Percentiles rank a stretch among this genome's conserved stretches.
These are phyloP conservation scores for Gymnosoma rotundatum DNA, from an alignment of 2,888 invertebrate genomes.

Conservation along the genomic window DNA sequence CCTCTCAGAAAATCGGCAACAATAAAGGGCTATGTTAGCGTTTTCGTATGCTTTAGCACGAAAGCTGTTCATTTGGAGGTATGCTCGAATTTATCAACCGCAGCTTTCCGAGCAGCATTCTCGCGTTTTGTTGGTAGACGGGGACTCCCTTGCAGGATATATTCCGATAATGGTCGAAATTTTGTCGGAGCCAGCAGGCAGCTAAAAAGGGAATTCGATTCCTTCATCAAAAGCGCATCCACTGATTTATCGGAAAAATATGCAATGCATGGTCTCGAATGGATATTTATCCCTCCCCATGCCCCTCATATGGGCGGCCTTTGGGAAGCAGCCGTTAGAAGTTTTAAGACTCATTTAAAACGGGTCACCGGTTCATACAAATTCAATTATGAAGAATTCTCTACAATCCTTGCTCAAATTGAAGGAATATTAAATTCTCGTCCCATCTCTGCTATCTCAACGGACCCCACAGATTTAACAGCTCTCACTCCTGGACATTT, in stretches of 20 bases:
- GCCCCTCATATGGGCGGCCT: too few relatives aligned
- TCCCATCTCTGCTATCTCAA: too few relatives aligned
- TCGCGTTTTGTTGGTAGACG: slow-evolving; percentile 33
- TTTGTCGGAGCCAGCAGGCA: slow-evolving; percentile 25
- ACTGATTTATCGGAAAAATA: slow-evolving; percentile 12
- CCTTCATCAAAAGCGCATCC: neutral
- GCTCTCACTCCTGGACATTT: too few relatives aligned
- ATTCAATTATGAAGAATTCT: too few relatives aligned
- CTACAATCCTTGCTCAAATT: too few relatives aligned
- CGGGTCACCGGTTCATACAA: too few relatives aligned
- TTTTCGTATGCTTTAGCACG: too few relatives aligned
- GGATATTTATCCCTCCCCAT: neutral
- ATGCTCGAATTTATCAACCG: slow-evolving; percentile 24
- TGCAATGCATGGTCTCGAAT: neutral
- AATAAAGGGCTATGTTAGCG: slow-evolving; percentile 21
- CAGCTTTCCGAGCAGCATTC: slow-evolving; percentile 18
- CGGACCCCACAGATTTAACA: too few relatives aligned
- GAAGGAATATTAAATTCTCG: too few relatives aligned
- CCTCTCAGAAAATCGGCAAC: neutral
- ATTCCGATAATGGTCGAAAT: slow-evolving; percentile 29
- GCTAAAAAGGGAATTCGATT: slow-evolving; percentile 8
- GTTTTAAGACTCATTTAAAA: too few relatives aligned
- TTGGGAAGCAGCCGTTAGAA: too few relatives aligned
- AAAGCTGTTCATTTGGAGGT: slow-evolving; percentile 8
- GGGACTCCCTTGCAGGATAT: slow-evolving; percentile 19